Evolutionary conservation across 2,797 vertebrate species (phyloP).

Genomic region (Dermochelys coriacea): DNA sequence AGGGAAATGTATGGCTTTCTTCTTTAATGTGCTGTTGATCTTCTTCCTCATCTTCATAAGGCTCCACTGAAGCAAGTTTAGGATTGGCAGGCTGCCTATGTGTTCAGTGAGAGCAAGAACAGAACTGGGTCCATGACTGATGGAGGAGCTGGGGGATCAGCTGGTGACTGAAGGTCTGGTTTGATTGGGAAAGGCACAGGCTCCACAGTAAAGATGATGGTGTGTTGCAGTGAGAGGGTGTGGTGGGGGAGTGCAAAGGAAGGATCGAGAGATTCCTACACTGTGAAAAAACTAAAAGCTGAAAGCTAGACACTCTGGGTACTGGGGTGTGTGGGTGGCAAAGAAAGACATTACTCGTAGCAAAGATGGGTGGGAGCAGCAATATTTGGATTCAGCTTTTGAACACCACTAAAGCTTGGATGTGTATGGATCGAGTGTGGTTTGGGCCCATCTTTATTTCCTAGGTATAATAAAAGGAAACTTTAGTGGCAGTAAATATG

Average conservation of each 20-base stretch:
- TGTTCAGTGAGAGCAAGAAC: not conserved
- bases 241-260: conserved; percentile 28
- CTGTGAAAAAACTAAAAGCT: conserved; percentile 22
- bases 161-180: conserved; percentile 50
- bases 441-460: conserved; percentile 30
- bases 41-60: not conserved
- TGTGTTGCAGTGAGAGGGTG: conserved; percentile 44
- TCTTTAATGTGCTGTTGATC: not conserved
- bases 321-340: conserved; percentile 21
- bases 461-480: not conserved
- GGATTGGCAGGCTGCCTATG: conserved; percentile 43
- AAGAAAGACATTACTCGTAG: conserved; percentile 17
- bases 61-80: conserved; percentile 6
- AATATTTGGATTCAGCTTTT: conserved; percentile 14
- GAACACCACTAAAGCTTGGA: not conserved
- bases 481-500: conserved; percentile 28
- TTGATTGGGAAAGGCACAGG: conserved; percentile 47
- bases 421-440: rapidly evolving
- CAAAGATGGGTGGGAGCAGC: conserved; percentile 27
- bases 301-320: conserved; percentile 24
- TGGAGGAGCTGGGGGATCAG: conserved; percentile 38
- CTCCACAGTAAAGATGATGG: conserved; percentile 34
- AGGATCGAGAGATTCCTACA: conserved; percentile 69
- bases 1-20: conserved; percentile 32
- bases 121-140: conserved; percentile 40